Conservation (phyloP, 2,113 vertebrate genomes). For the Mionectes macconnelli region DNA sequence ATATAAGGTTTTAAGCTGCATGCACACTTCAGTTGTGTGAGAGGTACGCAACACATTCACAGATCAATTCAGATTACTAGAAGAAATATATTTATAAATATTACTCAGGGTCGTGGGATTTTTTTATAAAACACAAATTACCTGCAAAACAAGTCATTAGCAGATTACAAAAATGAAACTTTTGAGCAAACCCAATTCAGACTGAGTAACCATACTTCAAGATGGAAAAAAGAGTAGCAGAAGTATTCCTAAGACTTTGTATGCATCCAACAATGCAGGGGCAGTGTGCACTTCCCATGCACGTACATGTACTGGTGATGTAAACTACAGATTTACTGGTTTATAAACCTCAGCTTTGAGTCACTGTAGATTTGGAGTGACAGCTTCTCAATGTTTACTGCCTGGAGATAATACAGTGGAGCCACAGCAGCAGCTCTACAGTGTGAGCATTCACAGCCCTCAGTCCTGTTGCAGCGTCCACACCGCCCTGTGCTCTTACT, state of each 20-base stretch:
- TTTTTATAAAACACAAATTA: neutral
- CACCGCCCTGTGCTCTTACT: accelerated
- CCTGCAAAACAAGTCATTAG: neutral
- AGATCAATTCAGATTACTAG: neutral
- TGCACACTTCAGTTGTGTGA: neutral
- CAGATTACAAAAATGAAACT: neutral
- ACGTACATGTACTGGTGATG: accelerated
- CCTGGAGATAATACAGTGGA: neutral
- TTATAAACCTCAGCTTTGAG: neutral
- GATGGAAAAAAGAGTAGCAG: neutral
- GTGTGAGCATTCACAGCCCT: neutral
- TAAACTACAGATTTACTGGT: neutral
- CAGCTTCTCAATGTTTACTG: neutral
- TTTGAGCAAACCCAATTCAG: neutral
- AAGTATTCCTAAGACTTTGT: neutral
- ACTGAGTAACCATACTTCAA: neutral
- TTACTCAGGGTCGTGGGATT: neutral
- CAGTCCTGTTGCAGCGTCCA: neutral
- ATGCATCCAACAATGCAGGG: neutral
- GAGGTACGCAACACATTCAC: neutral
- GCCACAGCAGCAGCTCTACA: accelerated
- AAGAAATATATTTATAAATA: neutral
- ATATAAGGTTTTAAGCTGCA: neutral
- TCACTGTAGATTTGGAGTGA: neutral
- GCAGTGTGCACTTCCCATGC: neutral